Base-by-base conservation (phyloP, 2,888 invertebrate genomes). In the Taenaris catops region DNA sequence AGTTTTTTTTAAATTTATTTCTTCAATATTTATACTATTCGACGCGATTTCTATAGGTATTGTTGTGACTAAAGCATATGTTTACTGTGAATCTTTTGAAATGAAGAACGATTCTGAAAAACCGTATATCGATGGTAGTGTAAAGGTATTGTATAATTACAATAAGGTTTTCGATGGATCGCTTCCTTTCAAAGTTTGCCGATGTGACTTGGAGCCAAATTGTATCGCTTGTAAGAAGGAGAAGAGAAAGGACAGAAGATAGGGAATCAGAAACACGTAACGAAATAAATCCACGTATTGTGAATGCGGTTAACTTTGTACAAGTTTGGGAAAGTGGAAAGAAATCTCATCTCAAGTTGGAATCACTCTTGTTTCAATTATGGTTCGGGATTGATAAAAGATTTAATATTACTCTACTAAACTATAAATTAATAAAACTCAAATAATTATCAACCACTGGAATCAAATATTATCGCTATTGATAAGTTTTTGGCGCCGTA, bases 131-230 rank as follows among this genome's bases (percentile, higher is more conserved):
- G 55, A 55, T 18, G 79, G 76, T 4, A 63, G 47, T 34, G 64
- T 73, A 6, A 54, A 65, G 8, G 67, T 76, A 19, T 42, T 74
- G 17, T 80, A 78, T 76, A 71, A 78, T 51, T 60, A 62, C 34
- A 63, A 50, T 26, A 79, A 79, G 47, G 41, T 54, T 35, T 71
- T 80, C 48, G 78, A 80, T 39, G 76, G 78, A 41, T 55, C 51
- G 6, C 37, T 63, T 6, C 55, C 57, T 6, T 61, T 79, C 41
- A 55, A 57, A 53, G 64, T 78, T 27, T 75, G 75, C 34, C 59
- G 70, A 19, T 72, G 76, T 53, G 74, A 78, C 55, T 52, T 74
- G 34, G 68, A 69, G 29, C 53, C 61, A 11, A 46, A 41, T 35
- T 75, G 74, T 43, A 41, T 41, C 5, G 67, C 62, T 36, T 75